Base-by-base conservation (phyloP, 1,140 invertebrate species). In the Drosophila parvula region DNA sequence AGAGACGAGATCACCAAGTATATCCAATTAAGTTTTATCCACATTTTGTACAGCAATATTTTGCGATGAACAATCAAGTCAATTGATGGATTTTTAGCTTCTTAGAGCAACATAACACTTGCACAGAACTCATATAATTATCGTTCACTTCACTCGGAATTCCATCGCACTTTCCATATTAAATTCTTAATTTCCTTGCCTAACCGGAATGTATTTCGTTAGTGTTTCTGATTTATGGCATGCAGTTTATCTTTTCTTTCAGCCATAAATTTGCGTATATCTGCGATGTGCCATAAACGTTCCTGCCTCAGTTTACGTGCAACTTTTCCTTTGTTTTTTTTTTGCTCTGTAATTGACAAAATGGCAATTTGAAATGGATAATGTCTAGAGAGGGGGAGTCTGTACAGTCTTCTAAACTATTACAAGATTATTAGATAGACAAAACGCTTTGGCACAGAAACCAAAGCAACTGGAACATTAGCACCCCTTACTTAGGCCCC, bases 401-500 rank as follows among this genome's bases (percentile, higher is more conserved):
- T 65, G 44, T 56, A 55, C 56, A 51, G 45, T 64, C 43, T 61
- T 81, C 71, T 79, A 83, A 62, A 78, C 88, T 89, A 80, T 83
- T 78, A 77, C 74, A 71, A 88, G 83, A 89, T 89, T 88, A 88
- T 88, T 88, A 88, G 83, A 70, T 69, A 89, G 83, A 79, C 83
- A 78, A 86, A 88, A 89, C 81, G 73, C 62, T 84, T 81, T 88
- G 90, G 83, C 88, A 90, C 78, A 90, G 83, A 90, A 90, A 90
- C 74, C 75, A 88, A 88, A 90, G 88, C 83, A 88, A 90, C 73
- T 90, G 88, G 88, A 90, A 90, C 88, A 83, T 83, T 86, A 88
- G 83, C 83, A 59, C 61, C 69, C 61, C 57, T 61, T 11, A 50
- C 50, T 36, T 36, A 36, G 58, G 56, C 48, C 43, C 18, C 22